A percentile compares a stretch with the other conserved stretches of the same genome.
These are phyloP conservation scores for Jacana jacana DNA, from an alignment of 2,113 vertebrate genomes.

Conservation along the genomic window DNA sequence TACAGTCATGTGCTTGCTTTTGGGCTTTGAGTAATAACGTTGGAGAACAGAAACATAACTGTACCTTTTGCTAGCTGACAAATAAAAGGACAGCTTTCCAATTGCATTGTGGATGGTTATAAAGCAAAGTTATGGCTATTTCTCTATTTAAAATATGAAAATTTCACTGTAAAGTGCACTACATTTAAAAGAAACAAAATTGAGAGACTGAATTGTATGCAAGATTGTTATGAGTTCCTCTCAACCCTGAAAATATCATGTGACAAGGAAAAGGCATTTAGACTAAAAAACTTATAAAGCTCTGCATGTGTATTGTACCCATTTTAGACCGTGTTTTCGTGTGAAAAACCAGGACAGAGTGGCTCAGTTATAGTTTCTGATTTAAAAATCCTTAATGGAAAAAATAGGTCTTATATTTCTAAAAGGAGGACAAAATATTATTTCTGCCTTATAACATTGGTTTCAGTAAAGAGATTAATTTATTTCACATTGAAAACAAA, in stretches of 20 bases:
- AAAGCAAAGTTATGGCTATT: not conserved
- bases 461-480: not conserved
- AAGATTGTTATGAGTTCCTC: not conserved
- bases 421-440: not conserved
- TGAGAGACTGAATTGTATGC: not conserved
- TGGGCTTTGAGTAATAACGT: constrained; percentile 17
- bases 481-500: not conserved
- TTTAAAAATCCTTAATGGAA: not conserved
- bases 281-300: not conserved
- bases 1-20: constrained; percentile 9
- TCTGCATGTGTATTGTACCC: not conserved
- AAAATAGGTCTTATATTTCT: not conserved
- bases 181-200: not conserved
- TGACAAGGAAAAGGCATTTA: not conserved
- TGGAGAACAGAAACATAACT: not conserved
- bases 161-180: not conserved
- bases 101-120: not conserved
- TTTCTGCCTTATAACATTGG: not conserved
- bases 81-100: not conserved
- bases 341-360: not conserved
- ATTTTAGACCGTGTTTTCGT: not conserved
- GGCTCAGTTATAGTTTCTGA: not conserved
- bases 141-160: not conserved
- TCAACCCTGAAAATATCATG: not conserved
- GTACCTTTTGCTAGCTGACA: not conserved